Base-by-base conservation (phyloP, 2,797 vertebrate genomes). In the Micropoecilia bifurca region DNA sequence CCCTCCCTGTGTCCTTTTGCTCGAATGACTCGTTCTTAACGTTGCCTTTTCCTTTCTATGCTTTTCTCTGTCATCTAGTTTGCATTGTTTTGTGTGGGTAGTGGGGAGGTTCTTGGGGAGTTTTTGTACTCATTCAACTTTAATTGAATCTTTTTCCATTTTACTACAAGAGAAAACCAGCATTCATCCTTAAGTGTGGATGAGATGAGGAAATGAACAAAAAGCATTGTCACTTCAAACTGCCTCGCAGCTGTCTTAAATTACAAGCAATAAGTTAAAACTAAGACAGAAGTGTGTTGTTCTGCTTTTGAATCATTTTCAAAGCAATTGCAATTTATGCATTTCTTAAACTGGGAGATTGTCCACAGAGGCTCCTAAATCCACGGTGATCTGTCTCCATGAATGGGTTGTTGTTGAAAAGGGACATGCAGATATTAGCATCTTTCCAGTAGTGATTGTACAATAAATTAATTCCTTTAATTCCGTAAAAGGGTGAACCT, bases 141-240 rank as follows among this genome's bases (percentile, higher is more conserved):
- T 66, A 39, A 28, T 39, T 39, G 33, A 63, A 39, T 36, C 63
- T 66, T 66, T 33, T 66, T 39, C 20, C 18, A 25, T 66, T 66
- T 39, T 66, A 36, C 20, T 66, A 57, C 10, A 33, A 39, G 30
- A 53, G 47, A 73, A n/a, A 53, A 50, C 33, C 48, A n/a, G 28
- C 14, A 72, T 30, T 20, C 12, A 18, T 48, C 45, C 18, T 2
- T 4, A 36, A 47, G 71, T 22, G 13, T 66, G 36, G 36, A 39
- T 59, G 53, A 77, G 80, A 79, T 73, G 61, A 80, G 86, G 81
- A 50, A 68, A 71, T 48, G 61, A 82, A 71, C 87, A 76, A 73
- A 77, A 59, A 77, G 46, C 28, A n/a, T 73, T 71, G 77, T 50
- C n/a, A 28, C 20, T 61, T 86, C 22, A 66, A n/a, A 79, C 43